phyloP scores from a whole-genome alignment of 2,888 invertebrate genomes.

The Brachyptera risi region DNA sequence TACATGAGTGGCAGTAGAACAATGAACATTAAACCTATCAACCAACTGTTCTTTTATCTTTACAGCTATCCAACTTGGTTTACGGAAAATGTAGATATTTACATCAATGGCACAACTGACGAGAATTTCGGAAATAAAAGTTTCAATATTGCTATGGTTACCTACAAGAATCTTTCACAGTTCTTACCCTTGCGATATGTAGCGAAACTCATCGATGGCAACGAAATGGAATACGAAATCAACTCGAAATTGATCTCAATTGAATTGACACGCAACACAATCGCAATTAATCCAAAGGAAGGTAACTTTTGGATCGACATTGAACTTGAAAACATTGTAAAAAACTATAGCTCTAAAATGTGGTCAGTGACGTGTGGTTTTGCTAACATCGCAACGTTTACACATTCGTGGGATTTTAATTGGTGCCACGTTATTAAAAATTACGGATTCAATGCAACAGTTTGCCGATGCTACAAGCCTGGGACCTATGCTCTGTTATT shows the following conservation, averaged over 20 bases:
- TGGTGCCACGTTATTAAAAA: conserved; percentile 53
- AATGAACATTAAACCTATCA: no score
- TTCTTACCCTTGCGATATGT: conserved; percentile 59
- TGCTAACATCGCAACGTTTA: conserved; percentile 43
- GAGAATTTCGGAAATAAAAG: conserved; percentile 35
- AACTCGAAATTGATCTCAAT: conserved; percentile 55
- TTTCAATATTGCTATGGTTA: conserved; percentile 47
- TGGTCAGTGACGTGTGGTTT: conserved; percentile 51
- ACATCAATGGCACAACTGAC: conserved; percentile 37
- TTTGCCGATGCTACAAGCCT: conserved; percentile 58
- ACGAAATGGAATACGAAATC: conserved; percentile 62
- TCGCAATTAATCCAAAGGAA: conserved; percentile 37
- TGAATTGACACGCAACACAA: conserved; percentile 36
- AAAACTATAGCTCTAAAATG: conserved; percentile 47
- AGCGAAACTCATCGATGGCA: conserved; percentile 60
- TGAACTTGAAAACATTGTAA: conserved; percentile 48
- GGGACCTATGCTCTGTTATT: conserved; percentile 61
- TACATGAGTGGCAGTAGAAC: no score
- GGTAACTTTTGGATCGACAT: conserved; percentile 45
- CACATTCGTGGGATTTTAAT: conserved; percentile 56
- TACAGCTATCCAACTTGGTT: conserved; percentile 48
- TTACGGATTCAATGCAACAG: conserved; percentile 48
- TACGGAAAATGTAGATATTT: conserved; percentile 44
- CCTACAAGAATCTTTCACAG: conserved; percentile 59
- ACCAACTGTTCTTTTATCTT: no score